phyloP scores from a whole-genome alignment of 2,113 vertebrate genomes.

The Prionailurus viverrinus region DNA sequence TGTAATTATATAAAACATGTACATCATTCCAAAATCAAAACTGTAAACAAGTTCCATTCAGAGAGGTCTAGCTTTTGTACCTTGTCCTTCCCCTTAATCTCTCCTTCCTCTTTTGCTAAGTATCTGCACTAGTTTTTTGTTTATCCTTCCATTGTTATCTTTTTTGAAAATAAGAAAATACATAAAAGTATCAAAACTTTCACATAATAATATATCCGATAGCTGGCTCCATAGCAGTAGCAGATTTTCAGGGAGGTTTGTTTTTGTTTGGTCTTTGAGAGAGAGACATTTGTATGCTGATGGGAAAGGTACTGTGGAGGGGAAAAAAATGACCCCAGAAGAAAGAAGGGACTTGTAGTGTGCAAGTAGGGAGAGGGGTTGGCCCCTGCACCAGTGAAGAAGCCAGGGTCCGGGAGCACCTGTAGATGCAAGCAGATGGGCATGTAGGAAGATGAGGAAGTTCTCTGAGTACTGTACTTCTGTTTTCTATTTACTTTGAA shows the following conservation, averaged over 20 bases:
- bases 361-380: neutral
- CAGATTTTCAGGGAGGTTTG: neutral
- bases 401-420: neutral
- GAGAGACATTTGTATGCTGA: neutral
- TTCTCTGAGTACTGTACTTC: slow-evolving; percentile 13
- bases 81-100: neutral
- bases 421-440: slow-evolving; percentile 17
- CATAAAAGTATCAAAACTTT: neutral
- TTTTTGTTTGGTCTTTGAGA: neutral
- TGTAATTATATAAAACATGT: slow-evolving; percentile 50
- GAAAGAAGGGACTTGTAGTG: neutral
- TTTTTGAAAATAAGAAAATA: slow-evolving; percentile 14
- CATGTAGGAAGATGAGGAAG: slow-evolving; percentile 40
- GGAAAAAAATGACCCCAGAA: neutral
- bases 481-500: slow-evolving; percentile 61
- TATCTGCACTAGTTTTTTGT: neutral
- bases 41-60: slow-evolving; percentile 19
- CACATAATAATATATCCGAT: neutral
- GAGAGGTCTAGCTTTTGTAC: slow-evolving; percentile 40
- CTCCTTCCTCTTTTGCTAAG: neutral
- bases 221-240: neutral
- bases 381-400: neutral
- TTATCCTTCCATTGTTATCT: neutral
- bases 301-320: neutral
- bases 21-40: slow-evolving; percentile 45